Percentiles rank a stretch among this genome's conserved stretches.
phyloP scores from a whole-genome alignment of 2,888 invertebrate species.

The Tachina grossa region DNA sequence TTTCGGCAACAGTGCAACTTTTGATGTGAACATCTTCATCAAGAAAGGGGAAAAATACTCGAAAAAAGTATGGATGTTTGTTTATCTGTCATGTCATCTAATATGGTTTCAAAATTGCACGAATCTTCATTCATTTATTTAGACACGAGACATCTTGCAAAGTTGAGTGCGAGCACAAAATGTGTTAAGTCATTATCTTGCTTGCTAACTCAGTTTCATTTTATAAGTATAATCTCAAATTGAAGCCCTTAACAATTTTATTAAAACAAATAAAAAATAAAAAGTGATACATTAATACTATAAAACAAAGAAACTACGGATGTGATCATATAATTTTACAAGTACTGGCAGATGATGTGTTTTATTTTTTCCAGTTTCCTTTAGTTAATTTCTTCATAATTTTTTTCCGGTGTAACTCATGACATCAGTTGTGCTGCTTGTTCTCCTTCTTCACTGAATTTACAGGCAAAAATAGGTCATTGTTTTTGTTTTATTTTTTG shows the following conservation, averaged over 20 bases:
- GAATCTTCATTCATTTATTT: not conserved
- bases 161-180: conserved; percentile 13
- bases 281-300: too few species aligned
- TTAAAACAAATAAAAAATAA: not conserved
- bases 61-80: not conserved
- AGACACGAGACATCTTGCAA: conserved; percentile 26
- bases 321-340: conserved; percentile 38
- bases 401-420: conserved; percentile 17
- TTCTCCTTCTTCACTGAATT: not conserved
- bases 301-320: conserved; percentile 2
- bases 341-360: conserved; percentile 35
- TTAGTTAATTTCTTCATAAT: conserved; percentile 24
- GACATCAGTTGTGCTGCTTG: conserved; percentile 25
- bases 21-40: too few species aligned
- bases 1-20: too few species aligned
- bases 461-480: conserved; percentile 33
- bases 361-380: conserved; percentile 9
- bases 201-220: conserved; percentile 24
- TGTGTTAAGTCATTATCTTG: conserved; percentile 54
- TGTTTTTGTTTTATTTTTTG: not conserved
- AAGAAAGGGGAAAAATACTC: not conserved
- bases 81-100: conserved; percentile 37
- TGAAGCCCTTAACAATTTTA: conserved; percentile 16
- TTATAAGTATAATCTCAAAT: not conserved
- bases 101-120: conserved; percentile 34